Evolutionary conservation across 2,888 invertebrate species (phyloP).

Genomic region (Onthophagus sagittarius): DNA sequence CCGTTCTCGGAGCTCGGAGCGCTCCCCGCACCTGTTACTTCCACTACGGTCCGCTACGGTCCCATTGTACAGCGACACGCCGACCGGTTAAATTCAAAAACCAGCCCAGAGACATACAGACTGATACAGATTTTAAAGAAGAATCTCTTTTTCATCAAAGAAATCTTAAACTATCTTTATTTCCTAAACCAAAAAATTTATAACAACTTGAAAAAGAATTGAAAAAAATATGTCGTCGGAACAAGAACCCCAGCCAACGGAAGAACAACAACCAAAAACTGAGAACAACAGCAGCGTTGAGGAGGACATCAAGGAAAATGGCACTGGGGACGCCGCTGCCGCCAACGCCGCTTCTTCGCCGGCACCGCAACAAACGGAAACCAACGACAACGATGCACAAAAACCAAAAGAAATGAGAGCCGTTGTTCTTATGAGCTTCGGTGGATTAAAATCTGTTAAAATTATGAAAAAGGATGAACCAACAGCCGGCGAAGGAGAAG

Average conservation of each 20-base stretch:
- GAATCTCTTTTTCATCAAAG: too few relatives aligned
- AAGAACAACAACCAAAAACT: slow-evolving; percentile 36
- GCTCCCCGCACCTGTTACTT: slow-evolving; percentile 13
- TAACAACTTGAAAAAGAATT: neutral
- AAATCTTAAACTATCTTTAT: neutral
- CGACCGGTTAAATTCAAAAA: slow-evolving; percentile 12
- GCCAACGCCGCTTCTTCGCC: slow-evolving; percentile 26
- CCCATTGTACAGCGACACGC: slow-evolving; percentile 2
- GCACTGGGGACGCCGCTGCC: slow-evolving; percentile 47
- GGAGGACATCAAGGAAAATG: slow-evolving; percentile 47
- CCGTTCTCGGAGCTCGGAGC: neutral
- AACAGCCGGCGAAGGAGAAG: slow-evolving; percentile 66
- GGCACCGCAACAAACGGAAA: slow-evolving; percentile 53
- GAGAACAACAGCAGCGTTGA: slow-evolving; percentile 31
- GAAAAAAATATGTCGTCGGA: slow-evolving; percentile 18
- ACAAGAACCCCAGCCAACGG: slow-evolving; percentile 32
- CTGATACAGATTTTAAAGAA: too few relatives aligned
- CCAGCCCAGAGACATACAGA: neutral
- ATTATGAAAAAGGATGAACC: slow-evolving; percentile 78
- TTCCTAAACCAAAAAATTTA: neutral
- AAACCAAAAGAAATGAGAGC: slow-evolving; percentile 81
- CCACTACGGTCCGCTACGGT: slow-evolving; percentile 9
- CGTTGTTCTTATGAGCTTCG: slow-evolving; percentile 79
- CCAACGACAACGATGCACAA: slow-evolving; percentile 46
- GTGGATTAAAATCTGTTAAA: slow-evolving; percentile 81